A percentile compares a stretch with the other conserved stretches of the same genome.
These are phyloP conservation scores for Cavia aperea DNA, from an alignment of 2,113 vertebrate species.

Conservation along the genomic window DNA sequence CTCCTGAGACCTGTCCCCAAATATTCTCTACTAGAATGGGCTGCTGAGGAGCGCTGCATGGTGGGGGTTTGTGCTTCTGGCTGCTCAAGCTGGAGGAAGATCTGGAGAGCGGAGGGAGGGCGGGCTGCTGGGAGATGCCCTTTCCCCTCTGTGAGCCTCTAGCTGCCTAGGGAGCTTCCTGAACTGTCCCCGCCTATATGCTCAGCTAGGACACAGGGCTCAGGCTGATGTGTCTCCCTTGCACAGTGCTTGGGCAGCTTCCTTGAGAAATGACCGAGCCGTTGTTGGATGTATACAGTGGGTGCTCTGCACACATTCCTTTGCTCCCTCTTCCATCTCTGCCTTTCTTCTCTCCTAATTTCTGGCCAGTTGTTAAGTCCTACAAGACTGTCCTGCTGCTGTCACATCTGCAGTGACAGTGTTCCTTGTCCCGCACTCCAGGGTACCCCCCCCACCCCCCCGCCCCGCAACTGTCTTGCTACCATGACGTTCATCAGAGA, in stretches of 20 bases:
- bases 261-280: not conserved
- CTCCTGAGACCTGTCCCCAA: not conserved
- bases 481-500: not conserved
- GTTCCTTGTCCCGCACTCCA: not conserved
- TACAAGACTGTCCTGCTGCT: not conserved
- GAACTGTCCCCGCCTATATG: not conserved
- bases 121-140: not conserved
- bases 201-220: not conserved
- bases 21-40: not conserved
- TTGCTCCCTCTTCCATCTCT: not conserved
- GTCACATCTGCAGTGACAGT: not conserved
- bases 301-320: not conserved
- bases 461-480: not conserved
- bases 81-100: not conserved
- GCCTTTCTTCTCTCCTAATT: not conserved
- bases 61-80: not conserved
- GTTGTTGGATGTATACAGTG: too few relatives aligned
- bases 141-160: not conserved
- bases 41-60: not conserved
- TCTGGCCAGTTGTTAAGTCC: not conserved
- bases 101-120: not conserved
- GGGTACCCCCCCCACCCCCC: not conserved
- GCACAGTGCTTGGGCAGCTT: not conserved
- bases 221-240: too few relatives aligned
- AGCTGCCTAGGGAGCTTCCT: fast-evolving